Conservation (phyloP, 2,797 vertebrate species). For the Phylloscopus collybita region DNA sequence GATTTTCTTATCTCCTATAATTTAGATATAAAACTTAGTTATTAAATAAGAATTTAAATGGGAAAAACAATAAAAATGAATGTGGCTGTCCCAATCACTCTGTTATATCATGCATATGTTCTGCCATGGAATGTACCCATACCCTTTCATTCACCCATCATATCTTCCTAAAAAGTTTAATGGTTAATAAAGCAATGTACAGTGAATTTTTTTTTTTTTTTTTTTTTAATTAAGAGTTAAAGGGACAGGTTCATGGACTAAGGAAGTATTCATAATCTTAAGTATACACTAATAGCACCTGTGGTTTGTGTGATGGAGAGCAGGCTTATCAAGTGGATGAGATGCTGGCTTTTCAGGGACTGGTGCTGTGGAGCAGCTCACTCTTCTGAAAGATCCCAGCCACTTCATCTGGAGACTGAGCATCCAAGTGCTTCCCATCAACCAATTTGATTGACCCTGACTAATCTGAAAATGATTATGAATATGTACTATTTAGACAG, state of each 20-base stretch:
- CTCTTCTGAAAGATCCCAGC: background rate
- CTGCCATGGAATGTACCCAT: background rate
- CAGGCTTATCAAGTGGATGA: background rate
- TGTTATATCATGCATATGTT: background rate
- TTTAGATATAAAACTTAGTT: background rate
- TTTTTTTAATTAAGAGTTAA: background rate
- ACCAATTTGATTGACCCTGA: background rate
- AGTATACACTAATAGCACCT: background rate
- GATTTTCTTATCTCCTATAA: background rate
- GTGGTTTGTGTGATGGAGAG: background rate
- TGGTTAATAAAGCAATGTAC: background rate
- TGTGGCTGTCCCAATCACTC: background rate
- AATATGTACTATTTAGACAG: background rate
- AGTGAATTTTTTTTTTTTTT: background rate
- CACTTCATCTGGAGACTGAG: background rate
- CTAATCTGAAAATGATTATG: background rate
- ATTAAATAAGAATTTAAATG: background rate
- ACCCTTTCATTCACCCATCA: background rate
- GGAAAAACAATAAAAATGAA: background rate
- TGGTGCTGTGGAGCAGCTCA: background rate
- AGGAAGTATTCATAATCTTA: background rate
- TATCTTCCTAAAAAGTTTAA: background rate
- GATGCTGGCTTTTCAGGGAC: background rate
- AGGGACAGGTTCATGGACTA: background rate
- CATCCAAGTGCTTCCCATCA: rapidly evolving